These are phyloP conservation scores for Mungos mungo DNA, from an alignment of 2,113 vertebrate species.

Conservation along the genomic window DNA sequence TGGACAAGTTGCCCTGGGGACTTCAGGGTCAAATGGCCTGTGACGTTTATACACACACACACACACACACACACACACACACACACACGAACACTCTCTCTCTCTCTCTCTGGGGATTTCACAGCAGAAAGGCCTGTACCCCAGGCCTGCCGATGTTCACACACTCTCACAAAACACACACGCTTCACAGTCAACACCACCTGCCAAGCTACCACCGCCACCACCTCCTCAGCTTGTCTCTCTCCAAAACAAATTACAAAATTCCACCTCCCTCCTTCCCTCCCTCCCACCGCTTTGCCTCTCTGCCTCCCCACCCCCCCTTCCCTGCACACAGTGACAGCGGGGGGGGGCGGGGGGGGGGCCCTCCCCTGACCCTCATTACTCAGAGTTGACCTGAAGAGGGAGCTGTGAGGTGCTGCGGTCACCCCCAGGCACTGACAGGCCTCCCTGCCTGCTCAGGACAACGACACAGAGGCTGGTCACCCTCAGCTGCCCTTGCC, in stretches of 20 bases:
- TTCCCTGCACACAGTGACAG: background rate
- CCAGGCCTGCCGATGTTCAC: background rate
- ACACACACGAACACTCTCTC: background rate
- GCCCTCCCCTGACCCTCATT: background rate
- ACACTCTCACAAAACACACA: background rate
- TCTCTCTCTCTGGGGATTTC: background rate
- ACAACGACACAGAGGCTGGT: background rate
- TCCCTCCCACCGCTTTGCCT: background rate
- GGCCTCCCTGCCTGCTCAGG: background rate
- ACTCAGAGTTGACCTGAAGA: conserved; percentile 35
- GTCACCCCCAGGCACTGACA: conserved; percentile 60
- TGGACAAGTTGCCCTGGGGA: background rate
- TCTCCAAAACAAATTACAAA: conserved; percentile 17
- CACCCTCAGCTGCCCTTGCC: conserved; percentile 50
- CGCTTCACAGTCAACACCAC: conserved; percentile 27
- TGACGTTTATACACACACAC: background rate
- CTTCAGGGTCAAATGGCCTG: background rate
- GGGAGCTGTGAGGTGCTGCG: conserved; percentile 21
- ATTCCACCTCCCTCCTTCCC: background rate
- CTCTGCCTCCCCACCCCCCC: background rate
- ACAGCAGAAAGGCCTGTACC: background rate
- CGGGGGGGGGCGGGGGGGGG: background rate
- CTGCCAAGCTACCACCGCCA: background rate
- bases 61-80: background rate
- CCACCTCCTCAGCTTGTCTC: conserved; percentile 20